phyloP scores from a whole-genome alignment of 2,113 vertebrate genomes.

The mouse (Mus musculus) region GRCm39 chr8:78839501-78840000 shows the following conservation, averaged over 20 bases:
- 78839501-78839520: slow-evolving; percentile 84
- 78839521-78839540: slow-evolving; percentile 79
- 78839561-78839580: slow-evolving; percentile 77
- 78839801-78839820: neutral
- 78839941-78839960: slow-evolving; percentile 34
- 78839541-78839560: slow-evolving; percentile 84
- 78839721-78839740: neutral
- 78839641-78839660: neutral
- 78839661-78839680: neutral
- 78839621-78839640: neutral
- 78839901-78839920: slow-evolving; percentile 14
- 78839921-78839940: neutral
- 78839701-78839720: neutral
- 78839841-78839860: neutral
- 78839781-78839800: neutral
- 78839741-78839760: neutral
- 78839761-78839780: neutral
- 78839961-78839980: neutral
- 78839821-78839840: neutral
- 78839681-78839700: too few species aligned
- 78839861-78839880: neutral
- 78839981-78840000: neutral
- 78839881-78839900: neutral
- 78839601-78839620: slow-evolving; percentile 20
- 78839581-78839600: slow-evolving; percentile 73